A percentile compares a stretch with the other conserved stretches of the same genome.
Evolutionary conservation across 37 sponge, comb jelly and placozoan genomes (phyloP).

Genomic region (Mnemiopsis leidyi): DNA sequence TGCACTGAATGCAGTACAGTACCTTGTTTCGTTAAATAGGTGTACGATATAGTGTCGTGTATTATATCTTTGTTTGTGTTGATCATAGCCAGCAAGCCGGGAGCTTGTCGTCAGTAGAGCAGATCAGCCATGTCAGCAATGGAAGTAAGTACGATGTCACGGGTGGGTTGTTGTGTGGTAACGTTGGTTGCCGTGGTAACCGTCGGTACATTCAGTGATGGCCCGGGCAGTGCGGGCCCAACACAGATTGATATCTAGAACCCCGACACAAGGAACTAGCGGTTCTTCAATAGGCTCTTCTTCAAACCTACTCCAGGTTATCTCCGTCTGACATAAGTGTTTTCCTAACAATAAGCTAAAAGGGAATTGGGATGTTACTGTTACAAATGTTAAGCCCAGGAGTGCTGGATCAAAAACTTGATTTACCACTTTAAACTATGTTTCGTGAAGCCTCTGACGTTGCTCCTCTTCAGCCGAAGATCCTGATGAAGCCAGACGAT

Average conservation of each 20-base stretch:
- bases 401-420: no score
- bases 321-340: no score
- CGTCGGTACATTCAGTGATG: neutral
- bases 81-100: neutral
- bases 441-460: no score
- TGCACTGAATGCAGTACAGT: neutral
- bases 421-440: no score
- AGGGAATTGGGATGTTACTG: no score
- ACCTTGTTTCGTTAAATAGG: neutral
- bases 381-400: no score
- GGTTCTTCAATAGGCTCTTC: conserved; percentile 32
- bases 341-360: no score
- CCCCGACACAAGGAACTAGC: conserved; percentile 61
- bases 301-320: conserved; percentile 62
- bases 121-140: neutral
- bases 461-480: conserved; percentile 69
- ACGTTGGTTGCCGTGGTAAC: neutral
- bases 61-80: neutral
- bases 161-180: no score
- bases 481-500: conserved; percentile 79
- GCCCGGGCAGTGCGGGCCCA: neutral
- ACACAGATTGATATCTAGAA: conserved; percentile 15
- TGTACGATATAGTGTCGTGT: neutral
- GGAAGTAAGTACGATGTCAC: neutral
- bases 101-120: neutral